Percentiles rank a stretch among this genome's conserved stretches.
phyloP scores from a whole-genome alignment of 2,888 invertebrate species.

The Cepaea hortensis region DNA sequence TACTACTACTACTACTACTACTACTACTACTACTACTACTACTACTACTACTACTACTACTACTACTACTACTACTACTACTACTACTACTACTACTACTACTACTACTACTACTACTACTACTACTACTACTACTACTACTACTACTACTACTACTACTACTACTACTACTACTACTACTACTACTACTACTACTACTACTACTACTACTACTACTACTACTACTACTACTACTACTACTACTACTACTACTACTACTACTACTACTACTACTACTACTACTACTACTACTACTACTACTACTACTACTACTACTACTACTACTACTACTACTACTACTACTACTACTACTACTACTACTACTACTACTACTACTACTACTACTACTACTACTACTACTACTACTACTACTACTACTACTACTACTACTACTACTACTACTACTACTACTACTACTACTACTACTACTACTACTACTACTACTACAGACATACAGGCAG shows the following conservation, averaged over 20 bases:
- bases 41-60: no score
- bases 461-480: constrained; percentile 16
- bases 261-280: neutral
- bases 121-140: neutral
- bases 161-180: no score
- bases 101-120: no score
- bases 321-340: no score
- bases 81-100: no score
- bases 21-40: neutral
- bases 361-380: neutral
- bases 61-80: neutral
- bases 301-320: neutral
- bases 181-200: neutral
- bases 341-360: no score
- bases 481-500: neutral
- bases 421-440: constrained; percentile 1
- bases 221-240: no score
- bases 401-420: constrained; percentile 20
- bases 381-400: neutral
- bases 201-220: neutral
- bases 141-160: neutral
- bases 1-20: no score
- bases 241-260: no score
- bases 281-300: no score
- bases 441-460: neutral